phyloP scores from a whole-genome alignment of 2,113 vertebrate species.

The Leptocoma aspasia region DNA sequence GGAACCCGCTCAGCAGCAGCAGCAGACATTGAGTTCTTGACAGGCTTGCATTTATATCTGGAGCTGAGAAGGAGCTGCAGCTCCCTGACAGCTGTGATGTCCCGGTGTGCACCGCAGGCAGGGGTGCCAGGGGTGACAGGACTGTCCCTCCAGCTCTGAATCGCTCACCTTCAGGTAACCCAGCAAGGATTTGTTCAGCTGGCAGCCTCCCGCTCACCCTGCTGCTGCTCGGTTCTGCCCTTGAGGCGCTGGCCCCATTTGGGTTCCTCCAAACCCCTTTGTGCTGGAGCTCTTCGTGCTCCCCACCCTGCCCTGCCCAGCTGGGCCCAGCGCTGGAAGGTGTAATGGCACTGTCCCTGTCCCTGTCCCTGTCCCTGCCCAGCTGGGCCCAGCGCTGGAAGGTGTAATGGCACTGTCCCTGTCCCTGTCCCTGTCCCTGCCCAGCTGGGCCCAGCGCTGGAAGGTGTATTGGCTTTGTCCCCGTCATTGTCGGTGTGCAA shows the following conservation, averaged over 20 bases:
- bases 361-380: too few relatives aligned
- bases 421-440: too few relatives aligned
- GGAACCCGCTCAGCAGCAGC: not conserved
- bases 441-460: not conserved
- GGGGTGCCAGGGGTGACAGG: rapidly evolving
- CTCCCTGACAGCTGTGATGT: not conserved
- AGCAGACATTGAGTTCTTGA: not conserved
- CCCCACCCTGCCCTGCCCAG: too few relatives aligned
- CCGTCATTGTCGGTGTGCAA: rapidly evolving
- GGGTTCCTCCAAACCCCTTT: too few relatives aligned
- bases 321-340: too few relatives aligned
- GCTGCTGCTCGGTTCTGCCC: rapidly evolving
- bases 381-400: rapidly evolving
- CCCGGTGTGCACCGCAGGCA: not conserved
- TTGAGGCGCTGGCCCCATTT: too few relatives aligned
- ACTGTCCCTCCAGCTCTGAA: rapidly evolving
- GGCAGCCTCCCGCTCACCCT: rapidly evolving
- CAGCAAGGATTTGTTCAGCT: rapidly evolving
- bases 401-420: too few relatives aligned
- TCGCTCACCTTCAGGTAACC: rapidly evolving
- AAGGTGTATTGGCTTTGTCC: not conserved
- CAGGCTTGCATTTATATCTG: not conserved
- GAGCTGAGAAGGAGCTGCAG: not conserved
- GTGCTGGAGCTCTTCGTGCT: not conserved
- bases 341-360: too few relatives aligned